Percentiles rank a stretch among this genome's conserved stretches.
These are phyloP conservation scores for Desoria tigrina DNA, from an alignment of 2,888 invertebrate genomes.

Conservation along the genomic window DNA sequence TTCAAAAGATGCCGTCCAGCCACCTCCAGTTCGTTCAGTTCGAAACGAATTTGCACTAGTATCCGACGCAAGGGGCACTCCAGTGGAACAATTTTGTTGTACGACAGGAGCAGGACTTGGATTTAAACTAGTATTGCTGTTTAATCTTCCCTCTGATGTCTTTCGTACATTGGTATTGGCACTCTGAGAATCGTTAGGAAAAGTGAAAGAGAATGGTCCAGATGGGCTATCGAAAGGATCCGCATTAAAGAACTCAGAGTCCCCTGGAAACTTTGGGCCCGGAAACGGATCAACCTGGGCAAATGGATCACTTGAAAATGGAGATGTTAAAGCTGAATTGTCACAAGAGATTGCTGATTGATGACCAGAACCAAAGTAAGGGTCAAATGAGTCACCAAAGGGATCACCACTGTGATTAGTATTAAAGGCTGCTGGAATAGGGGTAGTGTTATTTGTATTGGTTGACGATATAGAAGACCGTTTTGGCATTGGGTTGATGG, in stretches of 20 bases:
- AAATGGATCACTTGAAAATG: constrained; percentile 47
- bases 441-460: constrained; percentile 50
- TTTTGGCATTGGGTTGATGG: constrained; percentile 50
- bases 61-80: neutral
- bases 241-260: constrained; percentile 46
- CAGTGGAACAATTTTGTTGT: constrained; percentile 12
- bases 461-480: constrained; percentile 41
- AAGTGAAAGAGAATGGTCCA: constrained; percentile 43
- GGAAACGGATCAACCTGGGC: constrained; percentile 53
- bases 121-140: constrained; percentile 20
- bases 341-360: constrained; percentile 24
- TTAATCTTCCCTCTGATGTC: neutral
- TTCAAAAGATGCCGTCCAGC: constrained; percentile 53
- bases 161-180: constrained; percentile 22
- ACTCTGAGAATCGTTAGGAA: constrained; percentile 28
- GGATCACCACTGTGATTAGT: constrained; percentile 58
- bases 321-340: constrained; percentile 32
- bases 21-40: constrained; percentile 17
- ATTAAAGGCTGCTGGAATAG: constrained; percentile 56
- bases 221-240: constrained; percentile 53
- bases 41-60: neutral
- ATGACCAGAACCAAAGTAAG: constrained; percentile 42
- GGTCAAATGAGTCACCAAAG: constrained; percentile 71
- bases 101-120: neutral
- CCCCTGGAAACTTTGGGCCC: constrained; percentile 40